Percentiles rank a stretch among this genome's conserved stretches.
Evolutionary conservation across 1,140 invertebrate species (phyloP).

Genomic region (Chelonus insularis): DNA sequence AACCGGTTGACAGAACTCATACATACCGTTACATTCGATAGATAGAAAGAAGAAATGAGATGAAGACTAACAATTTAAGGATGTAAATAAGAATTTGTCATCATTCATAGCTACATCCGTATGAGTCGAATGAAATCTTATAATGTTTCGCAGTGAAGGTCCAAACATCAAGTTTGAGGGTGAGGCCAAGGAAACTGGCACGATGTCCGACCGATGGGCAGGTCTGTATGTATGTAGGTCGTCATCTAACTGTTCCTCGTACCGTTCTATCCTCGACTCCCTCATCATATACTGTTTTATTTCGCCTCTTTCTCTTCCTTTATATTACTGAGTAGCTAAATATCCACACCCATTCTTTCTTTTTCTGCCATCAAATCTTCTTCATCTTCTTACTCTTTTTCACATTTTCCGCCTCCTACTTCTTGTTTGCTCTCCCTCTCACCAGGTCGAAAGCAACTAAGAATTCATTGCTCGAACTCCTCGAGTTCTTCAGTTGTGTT

Average conservation of each 20-base stretch:
- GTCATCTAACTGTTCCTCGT: conserved; percentile 51
- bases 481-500: conserved; percentile 32
- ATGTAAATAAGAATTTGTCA: conserved; percentile 12
- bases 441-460: conserved; percentile 16
- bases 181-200: conserved; percentile 45
- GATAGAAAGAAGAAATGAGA: no score
- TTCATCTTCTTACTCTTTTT: not conserved
- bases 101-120: not conserved
- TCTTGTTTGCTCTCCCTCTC: conserved; percentile 30
- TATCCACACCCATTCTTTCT: conserved; percentile 1
- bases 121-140: not conserved
- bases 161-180: conserved; percentile 26
- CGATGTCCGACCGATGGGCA: conserved; percentile 39
- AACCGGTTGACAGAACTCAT: no score
- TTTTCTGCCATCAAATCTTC: not conserved
- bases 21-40: no score
- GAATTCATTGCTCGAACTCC: not conserved
- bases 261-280: conserved; percentile 40
- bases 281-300: conserved; percentile 23
- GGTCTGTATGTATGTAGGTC: conserved; percentile 44
- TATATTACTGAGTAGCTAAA: no score
- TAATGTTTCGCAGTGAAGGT: not conserved
- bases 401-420: conserved; percentile 24
- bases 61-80: not conserved
- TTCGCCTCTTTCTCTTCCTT: conserved; percentile 24